Evolutionary conservation across 2,888 invertebrate species (phyloP).

Genomic region (Aphodius sticticus): DNA sequence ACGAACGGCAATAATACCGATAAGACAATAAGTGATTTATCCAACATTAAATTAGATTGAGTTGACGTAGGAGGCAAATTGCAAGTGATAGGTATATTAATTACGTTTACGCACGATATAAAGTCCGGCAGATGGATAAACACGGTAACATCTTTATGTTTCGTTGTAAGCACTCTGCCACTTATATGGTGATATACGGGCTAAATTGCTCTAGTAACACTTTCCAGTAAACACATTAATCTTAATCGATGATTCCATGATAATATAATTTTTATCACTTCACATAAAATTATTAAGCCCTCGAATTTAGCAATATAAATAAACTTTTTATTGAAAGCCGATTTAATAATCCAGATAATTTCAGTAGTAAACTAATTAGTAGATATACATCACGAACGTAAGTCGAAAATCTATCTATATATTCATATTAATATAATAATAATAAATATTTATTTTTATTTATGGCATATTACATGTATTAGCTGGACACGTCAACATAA

Average conservation of each 20-base stretch:
- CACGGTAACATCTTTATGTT: neutral
- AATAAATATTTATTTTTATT: too few species aligned
- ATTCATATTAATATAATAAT: too few species aligned
- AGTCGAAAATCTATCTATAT: too few species aligned
- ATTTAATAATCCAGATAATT: neutral
- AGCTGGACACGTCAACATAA: too few species aligned
- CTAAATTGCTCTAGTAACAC: neutral
- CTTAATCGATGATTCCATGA: neutral
- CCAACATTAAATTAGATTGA: neutral
- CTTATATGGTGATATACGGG: neutral
- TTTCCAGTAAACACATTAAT: neutral
- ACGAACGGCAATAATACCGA: neutral
- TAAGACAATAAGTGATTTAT: conserved; percentile 4
- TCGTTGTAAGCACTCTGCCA: neutral
- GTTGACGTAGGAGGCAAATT: neutral
- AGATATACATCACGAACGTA: neutral
- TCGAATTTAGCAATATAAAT: conserved; percentile 4
- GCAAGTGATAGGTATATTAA: neutral
- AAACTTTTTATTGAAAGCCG: neutral
- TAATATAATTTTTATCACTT: neutral
- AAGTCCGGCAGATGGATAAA: neutral
- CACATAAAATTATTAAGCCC: neutral
- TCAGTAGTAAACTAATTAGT: neutral
- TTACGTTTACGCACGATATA: neutral
- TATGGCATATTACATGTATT: too few species aligned